Evolutionary conservation across 2,113 vertebrate species (phyloP).

Genomic region (Columba janthina): DNA sequence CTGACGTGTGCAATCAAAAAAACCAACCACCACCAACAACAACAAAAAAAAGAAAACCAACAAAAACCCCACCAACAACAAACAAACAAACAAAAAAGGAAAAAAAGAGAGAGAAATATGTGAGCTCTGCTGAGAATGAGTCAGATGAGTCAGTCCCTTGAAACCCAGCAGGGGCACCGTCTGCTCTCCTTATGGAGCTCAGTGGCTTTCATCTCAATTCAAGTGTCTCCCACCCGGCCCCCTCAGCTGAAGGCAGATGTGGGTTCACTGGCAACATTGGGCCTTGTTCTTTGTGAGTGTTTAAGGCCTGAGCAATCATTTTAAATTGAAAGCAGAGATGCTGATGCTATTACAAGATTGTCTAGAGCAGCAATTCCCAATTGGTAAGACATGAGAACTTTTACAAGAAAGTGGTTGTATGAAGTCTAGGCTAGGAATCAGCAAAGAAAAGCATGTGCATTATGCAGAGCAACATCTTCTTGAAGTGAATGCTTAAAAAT

Average conservation of each 20-base stretch:
- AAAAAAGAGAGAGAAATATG: background rate
- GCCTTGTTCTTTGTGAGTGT: conserved; percentile 31
- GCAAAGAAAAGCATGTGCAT: background rate
- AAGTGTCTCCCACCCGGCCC: conserved; percentile 35
- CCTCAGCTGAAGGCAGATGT: conserved; percentile 52
- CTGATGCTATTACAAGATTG: conserved; percentile 29
- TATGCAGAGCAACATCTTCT: background rate
- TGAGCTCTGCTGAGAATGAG: conserved; percentile 30
- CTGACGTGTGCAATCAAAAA: background rate
- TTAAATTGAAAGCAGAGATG: conserved; percentile 52
- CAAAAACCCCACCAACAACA: too few species aligned
- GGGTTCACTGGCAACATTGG: conserved; percentile 15
- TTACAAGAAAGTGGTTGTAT: conserved; percentile 9
- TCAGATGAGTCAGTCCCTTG: conserved; percentile 34
- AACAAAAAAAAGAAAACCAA: too few species aligned
- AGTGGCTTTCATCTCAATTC: conserved; percentile 32
- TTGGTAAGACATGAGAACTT: conserved; percentile 19
- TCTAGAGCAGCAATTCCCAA: conserved; percentile 36
- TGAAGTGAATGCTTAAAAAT: background rate
- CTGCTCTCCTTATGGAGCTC: conserved; percentile 52
- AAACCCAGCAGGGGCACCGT: conserved; percentile 34
- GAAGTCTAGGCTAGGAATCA: background rate
- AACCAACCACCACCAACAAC: too few species aligned
- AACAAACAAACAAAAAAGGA: background rate
- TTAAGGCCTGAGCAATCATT: conserved; percentile 46